phyloP scores from a whole-genome alignment of 2,888 invertebrate species.

The Thysanoteuthis rhombus region DNA sequence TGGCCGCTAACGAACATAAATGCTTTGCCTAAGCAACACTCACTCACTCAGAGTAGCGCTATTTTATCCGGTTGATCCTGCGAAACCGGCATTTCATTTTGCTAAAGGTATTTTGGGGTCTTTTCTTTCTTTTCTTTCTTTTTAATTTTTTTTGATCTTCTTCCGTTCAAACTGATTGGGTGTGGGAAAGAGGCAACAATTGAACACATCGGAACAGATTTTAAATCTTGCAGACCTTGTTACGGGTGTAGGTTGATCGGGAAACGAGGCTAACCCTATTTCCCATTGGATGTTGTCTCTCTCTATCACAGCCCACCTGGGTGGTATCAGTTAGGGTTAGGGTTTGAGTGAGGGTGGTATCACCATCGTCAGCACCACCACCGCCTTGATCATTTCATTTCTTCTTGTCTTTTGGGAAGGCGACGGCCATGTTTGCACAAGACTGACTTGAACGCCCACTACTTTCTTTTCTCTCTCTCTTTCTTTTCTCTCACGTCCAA shows the following conservation, averaged over 20 bases:
- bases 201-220: not conserved
- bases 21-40: not conserved
- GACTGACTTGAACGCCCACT: not conserved
- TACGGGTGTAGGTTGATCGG: not conserved
- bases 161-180: too few species aligned
- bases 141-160: too few species aligned
- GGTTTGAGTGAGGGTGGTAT: too few species aligned
- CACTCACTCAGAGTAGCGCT: not conserved
- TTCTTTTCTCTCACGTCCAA: too few species aligned
- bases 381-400: not conserved
- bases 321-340: too few species aligned
- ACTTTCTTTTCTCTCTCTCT: not conserved
- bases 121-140: not conserved
- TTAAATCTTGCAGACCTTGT: not conserved
- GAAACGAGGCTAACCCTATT: not conserved
- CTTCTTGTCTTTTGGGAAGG: not conserved
- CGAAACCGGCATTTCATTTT: not conserved
- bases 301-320: not conserved
- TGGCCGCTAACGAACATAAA: not conserved
- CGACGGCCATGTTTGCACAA: not conserved
- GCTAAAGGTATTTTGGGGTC: too few species aligned
- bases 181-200: not conserved
- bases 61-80: not conserved
- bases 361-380: not conserved
- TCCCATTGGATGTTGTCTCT: not conserved